These are phyloP conservation scores for Colostygia pectinataria DNA, from an alignment of 2,888 invertebrate species.

Conservation along the genomic window DNA sequence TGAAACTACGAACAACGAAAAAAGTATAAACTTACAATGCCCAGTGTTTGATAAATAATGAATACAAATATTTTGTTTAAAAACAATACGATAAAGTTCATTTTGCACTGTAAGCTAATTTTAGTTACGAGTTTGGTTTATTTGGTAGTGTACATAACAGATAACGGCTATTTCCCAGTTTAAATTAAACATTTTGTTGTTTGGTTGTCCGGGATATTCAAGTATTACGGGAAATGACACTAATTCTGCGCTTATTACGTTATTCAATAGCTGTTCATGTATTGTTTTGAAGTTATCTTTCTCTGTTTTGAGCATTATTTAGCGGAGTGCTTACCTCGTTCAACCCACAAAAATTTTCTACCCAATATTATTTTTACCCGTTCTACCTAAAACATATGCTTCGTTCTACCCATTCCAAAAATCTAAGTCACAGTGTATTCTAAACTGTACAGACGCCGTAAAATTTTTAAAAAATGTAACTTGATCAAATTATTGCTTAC, in stretches of 20 bases:
- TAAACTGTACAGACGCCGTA: too few species aligned
- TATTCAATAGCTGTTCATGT: constrained; percentile 11
- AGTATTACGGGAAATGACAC: constrained; percentile 37
- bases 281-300: constrained; percentile 18
- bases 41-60: too few species aligned
- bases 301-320: constrained; percentile 2
- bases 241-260: constrained; percentile 38
- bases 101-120: neutral
- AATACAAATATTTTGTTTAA: too few species aligned
- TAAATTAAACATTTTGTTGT: constrained; percentile 47
- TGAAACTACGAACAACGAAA: too few species aligned
- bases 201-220: constrained; percentile 34
- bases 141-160: constrained; percentile 44
- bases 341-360: too few species aligned
- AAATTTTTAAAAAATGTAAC: too few species aligned
- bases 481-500: too few species aligned
- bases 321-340: constrained; percentile 1
- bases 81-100: neutral
- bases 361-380: too few species aligned
- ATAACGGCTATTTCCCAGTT: constrained; percentile 44
- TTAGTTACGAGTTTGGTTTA: constrained; percentile 22
- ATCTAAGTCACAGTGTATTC: too few species aligned
- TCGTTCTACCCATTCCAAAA: too few species aligned
- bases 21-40: too few species aligned
- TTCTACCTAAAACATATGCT: too few species aligned